Percentiles rank a stretch among this genome's conserved stretches.
phyloP scores from a whole-genome alignment of 2,113 vertebrate genomes.

The Indri indri region DNA sequence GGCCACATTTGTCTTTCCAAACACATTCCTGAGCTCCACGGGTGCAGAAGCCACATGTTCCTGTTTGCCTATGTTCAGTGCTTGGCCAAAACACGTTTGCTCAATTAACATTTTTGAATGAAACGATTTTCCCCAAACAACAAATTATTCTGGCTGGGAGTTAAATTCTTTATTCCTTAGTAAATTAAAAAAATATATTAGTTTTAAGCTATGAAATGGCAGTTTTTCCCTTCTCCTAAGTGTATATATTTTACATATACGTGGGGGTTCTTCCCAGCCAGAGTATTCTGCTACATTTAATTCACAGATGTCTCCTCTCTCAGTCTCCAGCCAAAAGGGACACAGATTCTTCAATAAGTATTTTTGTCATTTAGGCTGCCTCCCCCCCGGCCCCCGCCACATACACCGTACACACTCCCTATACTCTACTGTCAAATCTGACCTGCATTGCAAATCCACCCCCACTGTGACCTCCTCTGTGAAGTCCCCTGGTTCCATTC shows the following conservation, averaged over 20 bases:
- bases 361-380: neutral
- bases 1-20: neutral
- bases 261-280: neutral
- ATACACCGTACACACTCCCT: too few relatives aligned
- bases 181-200: neutral
- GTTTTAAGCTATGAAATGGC: neutral
- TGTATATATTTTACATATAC: neutral
- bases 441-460: neutral
- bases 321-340: neutral
- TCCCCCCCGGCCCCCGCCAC: neutral
- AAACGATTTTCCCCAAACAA: neutral
- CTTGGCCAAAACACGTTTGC: neutral
- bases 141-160: neutral
- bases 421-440: neutral
- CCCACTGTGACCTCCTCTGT: neutral
- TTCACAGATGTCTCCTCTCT: neutral
- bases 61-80: neutral
- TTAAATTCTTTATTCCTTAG: neutral
- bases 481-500: neutral
- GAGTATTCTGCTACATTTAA: neutral
- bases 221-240: neutral
- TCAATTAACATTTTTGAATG: neutral
- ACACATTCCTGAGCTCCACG: neutral
- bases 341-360: neutral
- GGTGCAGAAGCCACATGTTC: neutral